Conservation (phyloP, 2,113 vertebrate genomes). For the Proteles cristata region DNA sequence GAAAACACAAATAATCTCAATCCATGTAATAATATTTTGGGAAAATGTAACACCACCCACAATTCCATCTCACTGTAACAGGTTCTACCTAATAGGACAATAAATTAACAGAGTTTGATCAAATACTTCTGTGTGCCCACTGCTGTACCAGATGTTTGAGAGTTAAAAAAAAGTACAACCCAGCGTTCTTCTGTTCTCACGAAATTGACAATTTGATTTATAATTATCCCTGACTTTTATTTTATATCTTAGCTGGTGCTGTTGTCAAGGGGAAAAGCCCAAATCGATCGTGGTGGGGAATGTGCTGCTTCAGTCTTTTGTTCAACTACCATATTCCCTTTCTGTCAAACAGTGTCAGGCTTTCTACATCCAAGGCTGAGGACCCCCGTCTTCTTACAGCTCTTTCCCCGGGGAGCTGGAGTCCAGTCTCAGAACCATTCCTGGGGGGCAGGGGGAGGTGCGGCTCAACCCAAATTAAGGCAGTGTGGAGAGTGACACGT, state of each 20-base stretch:
- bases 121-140: neutral
- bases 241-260: neutral
- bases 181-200: neutral
- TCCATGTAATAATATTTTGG: neutral
- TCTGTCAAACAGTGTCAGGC: constrained; percentile 40
- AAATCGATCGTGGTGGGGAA: neutral
- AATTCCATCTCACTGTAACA: neutral
- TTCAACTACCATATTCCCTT: neutral
- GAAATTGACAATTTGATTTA: neutral
- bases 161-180: neutral
- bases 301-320: neutral
- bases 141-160: neutral
- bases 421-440: neutral
- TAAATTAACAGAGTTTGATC: neutral
- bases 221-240: neutral
- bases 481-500: constrained; percentile 55
- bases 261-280: neutral
- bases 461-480: constrained; percentile 32
- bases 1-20: neutral
- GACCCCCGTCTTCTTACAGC: neutral
- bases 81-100: neutral
- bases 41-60: neutral
- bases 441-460: constrained; percentile 11
- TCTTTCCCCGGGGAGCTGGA: neutral
- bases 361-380: neutral